A percentile compares a stretch with the other conserved stretches of the same genome.
These are phyloP conservation scores for Hypotaenidia philippensis DNA, from an alignment of 2,797 vertebrate genomes.

Conservation along the genomic window DNA sequence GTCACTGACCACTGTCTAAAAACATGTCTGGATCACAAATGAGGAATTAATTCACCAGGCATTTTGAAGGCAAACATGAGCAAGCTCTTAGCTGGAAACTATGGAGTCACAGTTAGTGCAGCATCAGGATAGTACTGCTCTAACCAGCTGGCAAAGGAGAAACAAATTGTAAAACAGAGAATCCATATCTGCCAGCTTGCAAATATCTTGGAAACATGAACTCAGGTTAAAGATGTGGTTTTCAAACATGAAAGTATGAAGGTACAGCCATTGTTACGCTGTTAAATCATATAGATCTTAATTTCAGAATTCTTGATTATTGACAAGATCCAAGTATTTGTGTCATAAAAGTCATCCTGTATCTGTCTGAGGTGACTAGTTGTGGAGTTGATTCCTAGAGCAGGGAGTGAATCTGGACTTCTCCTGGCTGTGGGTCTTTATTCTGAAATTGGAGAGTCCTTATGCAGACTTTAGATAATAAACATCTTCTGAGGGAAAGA, in stretches of 20 bases:
- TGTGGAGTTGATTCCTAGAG: neutral
- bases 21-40: neutral
- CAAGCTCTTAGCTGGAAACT: neutral
- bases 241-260: neutral
- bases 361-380: neutral
- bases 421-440: neutral
- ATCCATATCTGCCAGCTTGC: neutral
- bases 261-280: neutral
- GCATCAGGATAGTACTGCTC: neutral
- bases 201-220: neutral
- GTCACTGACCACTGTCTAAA: neutral
- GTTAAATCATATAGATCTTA: neutral
- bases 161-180: neutral
- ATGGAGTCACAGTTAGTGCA: neutral
- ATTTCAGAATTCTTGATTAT: neutral
- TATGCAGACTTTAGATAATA: neutral
- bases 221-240: neutral
- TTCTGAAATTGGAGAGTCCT: neutral
- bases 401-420: neutral
- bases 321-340: neutral
- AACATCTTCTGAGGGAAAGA: neutral
- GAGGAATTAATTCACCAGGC: neutral
- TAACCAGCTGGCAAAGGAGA: neutral
- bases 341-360: neutral
- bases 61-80: neutral